A percentile compares a stretch with the other conserved stretches of the same genome.
These are phyloP conservation scores for Calliopum simillimum DNA, from an alignment of 2,888 invertebrate genomes.

Conservation along the genomic window DNA sequence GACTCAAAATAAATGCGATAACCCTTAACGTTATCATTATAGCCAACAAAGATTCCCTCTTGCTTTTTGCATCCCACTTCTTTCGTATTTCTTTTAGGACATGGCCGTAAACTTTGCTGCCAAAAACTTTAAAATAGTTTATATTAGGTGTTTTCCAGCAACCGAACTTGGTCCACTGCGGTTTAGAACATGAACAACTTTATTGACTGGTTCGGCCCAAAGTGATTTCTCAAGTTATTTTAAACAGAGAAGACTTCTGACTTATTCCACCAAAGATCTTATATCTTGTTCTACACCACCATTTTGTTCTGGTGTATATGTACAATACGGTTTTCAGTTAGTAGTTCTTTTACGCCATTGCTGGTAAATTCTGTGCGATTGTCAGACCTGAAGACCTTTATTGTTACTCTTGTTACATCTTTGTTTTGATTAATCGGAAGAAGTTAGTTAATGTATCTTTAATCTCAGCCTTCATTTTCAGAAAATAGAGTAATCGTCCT, in stretches of 20 bases:
- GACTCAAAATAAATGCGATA: no score
- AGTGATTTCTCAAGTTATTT: not conserved
- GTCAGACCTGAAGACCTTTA: not conserved
- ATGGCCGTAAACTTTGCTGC: no score
- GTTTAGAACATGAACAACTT: no score
- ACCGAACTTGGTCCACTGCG: no score
- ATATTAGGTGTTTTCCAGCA: no score
- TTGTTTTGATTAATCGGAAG: not conserved
- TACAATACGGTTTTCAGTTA: conserved; percentile 3
- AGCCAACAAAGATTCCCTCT: no score
- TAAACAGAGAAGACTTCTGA: not conserved
- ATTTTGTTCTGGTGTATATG: not conserved
- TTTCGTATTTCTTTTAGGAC: no score
- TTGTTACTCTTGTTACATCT: not conserved
- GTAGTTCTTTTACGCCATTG: conserved; percentile 13
- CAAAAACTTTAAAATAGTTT: no score
- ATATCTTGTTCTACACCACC: not conserved
- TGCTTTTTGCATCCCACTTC: no score
- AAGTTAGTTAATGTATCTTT: not conserved
- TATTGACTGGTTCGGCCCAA: not conserved
- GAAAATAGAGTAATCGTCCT: not conserved
- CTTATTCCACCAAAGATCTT: not conserved
- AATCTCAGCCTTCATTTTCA: not conserved
- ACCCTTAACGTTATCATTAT: no score
- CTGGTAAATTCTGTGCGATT: conserved; percentile 31